Evolutionary conservation across 2,113 vertebrate genomes (phyloP).

Genomic region (Datnioides undecimradiatus): DNA sequence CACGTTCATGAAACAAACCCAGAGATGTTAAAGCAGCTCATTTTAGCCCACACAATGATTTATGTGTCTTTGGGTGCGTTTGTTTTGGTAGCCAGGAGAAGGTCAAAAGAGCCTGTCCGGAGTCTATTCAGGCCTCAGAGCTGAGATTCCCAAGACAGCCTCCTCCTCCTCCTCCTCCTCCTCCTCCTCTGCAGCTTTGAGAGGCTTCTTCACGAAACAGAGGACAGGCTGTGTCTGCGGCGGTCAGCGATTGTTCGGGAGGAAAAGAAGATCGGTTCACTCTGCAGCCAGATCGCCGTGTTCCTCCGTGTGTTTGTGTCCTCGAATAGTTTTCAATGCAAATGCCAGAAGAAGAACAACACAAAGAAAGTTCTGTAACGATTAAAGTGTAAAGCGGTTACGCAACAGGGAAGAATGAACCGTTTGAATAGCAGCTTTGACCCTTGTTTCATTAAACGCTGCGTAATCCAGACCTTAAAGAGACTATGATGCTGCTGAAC

Average conservation of each 20-base stretch:
- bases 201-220: slow-evolving; percentile 50
- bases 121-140: slow-evolving; percentile 40
- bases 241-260: slow-evolving; percentile 36
- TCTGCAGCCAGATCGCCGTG: slow-evolving; percentile 24
- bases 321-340: slow-evolving; percentile 60
- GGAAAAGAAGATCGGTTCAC: slow-evolving; percentile 26
- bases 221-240: slow-evolving; percentile 44
- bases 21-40: no score
- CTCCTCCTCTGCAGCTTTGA: neutral
- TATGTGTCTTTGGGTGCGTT: slow-evolving; percentile 46
- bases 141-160: slow-evolving; percentile 44
- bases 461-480: slow-evolving; percentile 43
- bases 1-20: neutral
- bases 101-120: slow-evolving; percentile 48
- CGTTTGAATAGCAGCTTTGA: slow-evolving; percentile 53
- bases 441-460: slow-evolving; percentile 21
- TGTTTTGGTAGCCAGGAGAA: slow-evolving; percentile 51
- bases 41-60: slow-evolving; percentile 40
- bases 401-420: slow-evolving; percentile 64
- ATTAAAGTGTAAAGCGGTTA: slow-evolving; percentile 64
- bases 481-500: slow-evolving; percentile 16
- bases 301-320: slow-evolving; percentile 40
- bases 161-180: neutral
- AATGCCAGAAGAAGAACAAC: slow-evolving; percentile 40
- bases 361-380: slow-evolving; percentile 69